Conservation (phyloP, 2,113 vertebrate genomes). For the Pogonocichla stellata region DNA sequence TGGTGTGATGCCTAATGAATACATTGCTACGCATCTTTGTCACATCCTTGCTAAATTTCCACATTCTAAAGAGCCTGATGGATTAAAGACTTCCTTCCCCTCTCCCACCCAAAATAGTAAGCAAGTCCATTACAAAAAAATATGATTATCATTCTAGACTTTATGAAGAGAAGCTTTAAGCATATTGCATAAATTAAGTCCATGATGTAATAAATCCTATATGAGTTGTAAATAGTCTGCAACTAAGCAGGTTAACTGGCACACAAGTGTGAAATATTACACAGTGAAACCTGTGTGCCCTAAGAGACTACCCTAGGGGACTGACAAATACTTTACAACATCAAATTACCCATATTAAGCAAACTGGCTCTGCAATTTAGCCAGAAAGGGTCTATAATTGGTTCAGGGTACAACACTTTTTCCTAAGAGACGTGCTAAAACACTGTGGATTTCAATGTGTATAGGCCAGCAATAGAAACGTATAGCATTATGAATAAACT, state of each 20-base stretch:
- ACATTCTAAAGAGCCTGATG: neutral
- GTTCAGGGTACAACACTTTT: slow-evolving; percentile 2
- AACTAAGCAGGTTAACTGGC: slow-evolving; percentile 4
- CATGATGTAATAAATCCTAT: neutral
- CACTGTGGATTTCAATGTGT: neutral
- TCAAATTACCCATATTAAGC: slow-evolving; percentile 46
- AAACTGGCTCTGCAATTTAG: slow-evolving; percentile 19
- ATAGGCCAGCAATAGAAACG: neutral
- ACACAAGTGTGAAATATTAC: slow-evolving; percentile 54
- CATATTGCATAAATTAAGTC: neutral
- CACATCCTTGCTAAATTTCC: neutral
- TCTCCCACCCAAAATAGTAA: neutral
- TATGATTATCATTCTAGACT: neutral
- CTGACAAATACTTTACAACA: slow-evolving; percentile 37
- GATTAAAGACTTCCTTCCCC: neutral
- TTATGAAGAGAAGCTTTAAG: neutral
- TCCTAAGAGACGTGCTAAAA: slow-evolving; percentile 15
- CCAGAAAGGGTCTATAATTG: slow-evolving; percentile 32
- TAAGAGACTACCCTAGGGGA: slow-evolving; percentile 30
- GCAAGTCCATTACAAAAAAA: neutral
- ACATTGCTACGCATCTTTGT: neutral
- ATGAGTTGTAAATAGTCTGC: neutral
- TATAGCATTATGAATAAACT: neutral
- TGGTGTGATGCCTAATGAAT: neutral
- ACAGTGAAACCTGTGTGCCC: neutral